Percentiles rank a stretch among this genome's conserved stretches.
Conservation (phyloP, 2,888 invertebrate species). For the Agrotis puta region DNA sequence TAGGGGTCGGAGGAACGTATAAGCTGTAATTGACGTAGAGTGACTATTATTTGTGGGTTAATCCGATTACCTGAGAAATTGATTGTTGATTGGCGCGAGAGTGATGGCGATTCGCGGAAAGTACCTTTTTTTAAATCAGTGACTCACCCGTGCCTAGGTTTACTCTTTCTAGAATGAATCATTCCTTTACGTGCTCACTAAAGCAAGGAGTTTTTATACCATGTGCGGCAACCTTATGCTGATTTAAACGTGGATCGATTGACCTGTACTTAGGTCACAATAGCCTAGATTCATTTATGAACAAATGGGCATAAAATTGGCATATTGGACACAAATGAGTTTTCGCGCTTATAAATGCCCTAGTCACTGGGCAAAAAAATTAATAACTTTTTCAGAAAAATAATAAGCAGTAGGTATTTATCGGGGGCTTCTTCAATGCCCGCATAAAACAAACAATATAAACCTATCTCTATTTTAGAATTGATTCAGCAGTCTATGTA, state of each 20-base stretch:
- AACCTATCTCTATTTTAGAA: no score
- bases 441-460: no score
- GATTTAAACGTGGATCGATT: conserved; percentile 32
- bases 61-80: not conserved
- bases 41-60: not conserved
- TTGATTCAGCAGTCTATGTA: not conserved
- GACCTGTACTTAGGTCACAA: conserved; percentile 10
- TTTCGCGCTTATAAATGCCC: no score
- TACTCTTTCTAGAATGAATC: conserved; percentile 34
- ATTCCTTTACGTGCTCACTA: conserved; percentile 15
- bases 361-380: no score
- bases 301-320: no score
- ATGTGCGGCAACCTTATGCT: not conserved
- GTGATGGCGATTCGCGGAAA: not conserved
- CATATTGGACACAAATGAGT: no score
- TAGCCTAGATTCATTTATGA: conserved; percentile 24
- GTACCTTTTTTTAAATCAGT: conserved; percentile 19
- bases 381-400: no score
- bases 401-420: no score
- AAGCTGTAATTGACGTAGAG: not conserved
- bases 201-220: conserved; percentile 19
- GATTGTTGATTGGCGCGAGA: not conserved
- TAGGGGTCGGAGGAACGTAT: not conserved
- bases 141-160: conserved; percentile 31
- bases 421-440: no score